Evolutionary conservation across 2,888 invertebrate species (phyloP).

Genomic region (Thereva nobilitata): DNA sequence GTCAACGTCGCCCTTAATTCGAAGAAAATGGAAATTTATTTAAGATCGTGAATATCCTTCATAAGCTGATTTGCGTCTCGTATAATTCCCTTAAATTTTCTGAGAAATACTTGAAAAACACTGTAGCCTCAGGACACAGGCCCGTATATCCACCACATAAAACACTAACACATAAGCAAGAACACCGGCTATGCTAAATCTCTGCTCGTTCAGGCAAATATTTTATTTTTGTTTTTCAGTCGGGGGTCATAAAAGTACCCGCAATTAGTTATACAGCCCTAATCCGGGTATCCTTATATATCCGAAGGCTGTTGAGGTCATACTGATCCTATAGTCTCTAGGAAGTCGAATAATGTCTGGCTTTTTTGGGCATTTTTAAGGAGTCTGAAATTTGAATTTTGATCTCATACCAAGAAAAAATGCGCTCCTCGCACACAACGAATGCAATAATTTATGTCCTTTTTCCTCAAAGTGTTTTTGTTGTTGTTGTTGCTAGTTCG

Average conservation of each 20-base stretch:
- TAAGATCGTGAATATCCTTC: slow-evolving; percentile 12
- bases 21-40: slow-evolving; percentile 3
- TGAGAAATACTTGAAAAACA: slow-evolving; percentile 21
- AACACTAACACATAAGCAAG: not conserved
- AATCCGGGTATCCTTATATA: slow-evolving; percentile 16
- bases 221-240: slow-evolving; percentile 29
- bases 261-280: slow-evolving; percentile 32
- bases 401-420: no score
- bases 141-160: no score
- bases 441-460: no score
- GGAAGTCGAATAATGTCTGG: no score
- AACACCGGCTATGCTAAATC: slow-evolving; percentile 3
- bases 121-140: no score
- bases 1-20: slow-evolving; percentile 3
- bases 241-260: slow-evolving; percentile 15
- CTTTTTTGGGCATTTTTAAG: no score
- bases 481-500: no score
- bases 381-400: no score
- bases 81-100: slow-evolving; percentile 19
- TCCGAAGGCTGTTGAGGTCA: not conserved
- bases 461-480: no score
- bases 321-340: no score
- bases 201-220: slow-evolving; percentile 17
- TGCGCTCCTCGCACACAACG: no score
- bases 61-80: slow-evolving; percentile 20